Evolutionary conservation across 2,888 invertebrate species (phyloP), one percentile per base, ranked within the genome.

Genomic region (Apoda limacodes): DNA sequence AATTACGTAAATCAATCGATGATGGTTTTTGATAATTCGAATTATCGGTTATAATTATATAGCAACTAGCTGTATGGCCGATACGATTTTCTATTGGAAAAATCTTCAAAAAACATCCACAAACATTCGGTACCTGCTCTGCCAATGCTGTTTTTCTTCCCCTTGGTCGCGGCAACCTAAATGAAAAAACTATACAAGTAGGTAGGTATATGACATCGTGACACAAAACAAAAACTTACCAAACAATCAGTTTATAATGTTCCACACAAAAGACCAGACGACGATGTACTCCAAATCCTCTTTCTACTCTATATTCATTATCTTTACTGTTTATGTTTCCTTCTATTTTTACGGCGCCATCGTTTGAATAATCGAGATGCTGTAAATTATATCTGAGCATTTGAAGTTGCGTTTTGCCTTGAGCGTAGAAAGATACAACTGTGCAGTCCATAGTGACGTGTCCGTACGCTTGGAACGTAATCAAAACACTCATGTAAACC

Each of bases 371-470:
- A 13, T 47, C 46, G 13, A 76, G 40, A 21, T 67, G 60, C 40
- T 71, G 63, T 5, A 74, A 42, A 43, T 68, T 55, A 29, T 65
- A 55, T 34, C 66, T 52, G 4, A 76, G 47, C 22, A 75, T 59
- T 30, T 58, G 52, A 30, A 74, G 53, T 40, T 76, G 76, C 10
- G 55, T 56, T 37, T 55, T 61, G 11, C 60, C 63, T 50, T 69
- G 70, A 1, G 64, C 54, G 40, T 62, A 72, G 25, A 75, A 65
- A 4, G 63, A 54, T 2, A 68, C 66, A 7, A 76, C 65, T 2
- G 65, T 69, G 26, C 72, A 72, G 31, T 76, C 75, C 66, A 72
- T 56, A 4, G 71, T 68, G 2, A 62, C 61, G 35, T 71, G 61
- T 0, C 63, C 71, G 28, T 57, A 68, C 1, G 55, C 76, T 58